Percentiles rank a stretch among this genome's conserved stretches.
Evolutionary conservation across 2,888 invertebrate genomes (phyloP).

Genomic region (Lymantria dispar): DNA sequence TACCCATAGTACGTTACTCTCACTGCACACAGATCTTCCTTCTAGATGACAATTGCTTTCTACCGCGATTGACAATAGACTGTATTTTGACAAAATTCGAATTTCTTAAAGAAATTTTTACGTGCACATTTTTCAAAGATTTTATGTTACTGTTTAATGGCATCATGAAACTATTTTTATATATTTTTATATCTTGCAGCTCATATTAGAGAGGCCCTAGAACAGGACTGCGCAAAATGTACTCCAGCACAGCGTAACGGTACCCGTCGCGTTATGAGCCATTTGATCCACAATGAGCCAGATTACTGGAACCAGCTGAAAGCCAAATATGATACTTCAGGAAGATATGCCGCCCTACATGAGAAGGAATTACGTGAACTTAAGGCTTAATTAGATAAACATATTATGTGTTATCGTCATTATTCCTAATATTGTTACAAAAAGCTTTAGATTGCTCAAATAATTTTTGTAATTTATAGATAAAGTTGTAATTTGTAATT

Average conservation of each 20-base stretch:
- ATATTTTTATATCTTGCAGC: conserved; percentile 17
- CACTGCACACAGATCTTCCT: no score
- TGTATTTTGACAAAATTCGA: no score
- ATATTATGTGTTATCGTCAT: not conserved
- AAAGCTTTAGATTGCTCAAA: not conserved
- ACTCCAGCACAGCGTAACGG: conserved; percentile 43
- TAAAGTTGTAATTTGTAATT: not conserved
- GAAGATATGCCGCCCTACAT: conserved; percentile 43
- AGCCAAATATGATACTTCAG: conserved; percentile 55
- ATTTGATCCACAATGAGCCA: conserved; percentile 52
- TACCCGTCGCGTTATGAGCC: conserved; percentile 43
- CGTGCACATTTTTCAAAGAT: no score
- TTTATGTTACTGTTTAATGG: no score
- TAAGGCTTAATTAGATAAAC: conserved; percentile 3
- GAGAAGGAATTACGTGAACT: conserved; percentile 20
- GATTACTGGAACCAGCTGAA: conserved; percentile 49
- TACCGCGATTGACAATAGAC: no score
- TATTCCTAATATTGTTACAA: not conserved
- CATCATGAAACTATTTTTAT: not conserved
- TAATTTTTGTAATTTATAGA: not conserved
- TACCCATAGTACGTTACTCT: no score
- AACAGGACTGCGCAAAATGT: conserved; percentile 52
- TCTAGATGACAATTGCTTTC: no score
- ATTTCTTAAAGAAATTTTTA: no score
- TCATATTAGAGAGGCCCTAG: conserved; percentile 45